A percentile compares a stretch with the other conserved stretches of the same genome.
Conservation (phyloP, 2,888 invertebrate species). For the Caradrina kadenii region DNA sequence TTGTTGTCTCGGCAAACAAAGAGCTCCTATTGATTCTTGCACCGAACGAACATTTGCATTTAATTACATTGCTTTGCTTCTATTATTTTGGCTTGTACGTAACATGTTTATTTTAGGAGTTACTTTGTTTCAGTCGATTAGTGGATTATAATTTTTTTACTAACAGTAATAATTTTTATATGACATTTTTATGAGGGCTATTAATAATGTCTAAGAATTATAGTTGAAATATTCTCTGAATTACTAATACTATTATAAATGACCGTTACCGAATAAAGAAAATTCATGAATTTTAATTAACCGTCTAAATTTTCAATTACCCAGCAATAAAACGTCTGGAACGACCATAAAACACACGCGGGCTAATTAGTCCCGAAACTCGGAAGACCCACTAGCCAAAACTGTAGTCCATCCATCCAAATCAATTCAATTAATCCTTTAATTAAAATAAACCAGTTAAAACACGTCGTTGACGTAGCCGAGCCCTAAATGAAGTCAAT, state of each 20-base stretch:
- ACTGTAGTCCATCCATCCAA: conserved; percentile 26
- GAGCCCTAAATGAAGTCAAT: conserved; percentile 56
- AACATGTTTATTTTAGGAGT: conserved; percentile 4
- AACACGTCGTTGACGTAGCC: conserved; percentile 46
- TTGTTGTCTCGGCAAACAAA: conserved; percentile 56
- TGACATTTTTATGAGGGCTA: no score
- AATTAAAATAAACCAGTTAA: conserved; percentile 66
- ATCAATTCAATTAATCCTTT: conserved; percentile 57
- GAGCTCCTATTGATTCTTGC: conserved; percentile 48
- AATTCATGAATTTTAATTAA: conserved; percentile 12
- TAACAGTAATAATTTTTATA: no score
- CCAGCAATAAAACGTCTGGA: conserved; percentile 11
- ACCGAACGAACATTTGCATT: conserved; percentile 46
- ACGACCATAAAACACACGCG: conserved; percentile 22
- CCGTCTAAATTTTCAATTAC: conserved; percentile 8
- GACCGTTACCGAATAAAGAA: not conserved
- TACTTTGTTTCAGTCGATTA: no score
- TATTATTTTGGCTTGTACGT: not conserved
- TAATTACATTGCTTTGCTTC: conserved; percentile 11
- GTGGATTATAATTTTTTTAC: no score
- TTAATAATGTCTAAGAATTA: no score
- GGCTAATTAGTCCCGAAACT: conserved; percentile 8
- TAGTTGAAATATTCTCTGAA: no score
- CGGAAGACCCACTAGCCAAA: conserved; percentile 26
- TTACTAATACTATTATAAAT: no score